Conservation (phyloP, 2,113 vertebrate genomes). For the Tragelaphus scriptus region DNA sequence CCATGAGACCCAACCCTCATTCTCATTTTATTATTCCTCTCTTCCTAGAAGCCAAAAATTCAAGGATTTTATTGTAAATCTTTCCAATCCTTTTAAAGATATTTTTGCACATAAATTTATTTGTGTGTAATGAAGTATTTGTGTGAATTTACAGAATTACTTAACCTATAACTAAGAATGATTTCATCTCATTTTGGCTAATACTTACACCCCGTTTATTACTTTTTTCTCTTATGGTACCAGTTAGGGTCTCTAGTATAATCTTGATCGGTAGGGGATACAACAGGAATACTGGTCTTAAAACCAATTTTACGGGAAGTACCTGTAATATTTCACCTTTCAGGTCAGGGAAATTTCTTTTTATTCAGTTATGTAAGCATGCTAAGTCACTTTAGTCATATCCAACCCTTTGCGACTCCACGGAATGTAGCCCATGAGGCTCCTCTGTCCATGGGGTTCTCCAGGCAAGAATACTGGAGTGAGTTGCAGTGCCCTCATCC, state of each 20-base stretch:
- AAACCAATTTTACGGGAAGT: neutral
- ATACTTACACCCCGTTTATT: neutral
- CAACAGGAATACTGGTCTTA: neutral
- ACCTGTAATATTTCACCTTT: neutral
- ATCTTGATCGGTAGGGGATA: neutral
- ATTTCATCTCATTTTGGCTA: neutral
- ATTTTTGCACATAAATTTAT: neutral
- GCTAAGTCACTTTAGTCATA: neutral
- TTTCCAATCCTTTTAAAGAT: neutral
- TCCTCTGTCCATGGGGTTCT: neutral
- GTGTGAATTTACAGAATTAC: neutral
- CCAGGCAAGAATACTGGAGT: neutral
- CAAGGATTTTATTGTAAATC: neutral
- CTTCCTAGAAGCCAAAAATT: neutral
- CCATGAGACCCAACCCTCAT: neutral
- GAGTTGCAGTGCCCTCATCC: neutral
- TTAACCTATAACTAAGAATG: neutral
- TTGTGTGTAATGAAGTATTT: neutral
- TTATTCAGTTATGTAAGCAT: neutral
- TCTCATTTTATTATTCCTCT: neutral
- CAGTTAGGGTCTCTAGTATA: neutral
- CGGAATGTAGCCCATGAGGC: neutral
- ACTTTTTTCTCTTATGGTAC: neutral
- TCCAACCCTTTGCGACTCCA: neutral
- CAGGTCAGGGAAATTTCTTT: neutral